phyloP scores from a whole-genome alignment of 1,140 invertebrate genomes.

The Drosophila truncata region DNA sequence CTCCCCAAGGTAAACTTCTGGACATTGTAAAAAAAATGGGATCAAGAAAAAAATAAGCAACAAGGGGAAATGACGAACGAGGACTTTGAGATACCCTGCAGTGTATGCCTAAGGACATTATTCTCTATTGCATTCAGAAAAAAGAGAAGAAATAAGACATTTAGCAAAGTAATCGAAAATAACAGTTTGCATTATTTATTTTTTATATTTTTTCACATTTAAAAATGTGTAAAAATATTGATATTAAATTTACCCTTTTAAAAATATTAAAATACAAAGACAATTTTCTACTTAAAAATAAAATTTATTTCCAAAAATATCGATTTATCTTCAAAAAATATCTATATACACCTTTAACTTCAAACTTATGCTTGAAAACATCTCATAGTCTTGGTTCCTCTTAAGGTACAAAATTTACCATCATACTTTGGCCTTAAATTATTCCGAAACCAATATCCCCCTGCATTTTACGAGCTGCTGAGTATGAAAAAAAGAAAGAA shows the following conservation, averaged over 20 bases:
- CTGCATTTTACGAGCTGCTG: constrained; percentile 2
- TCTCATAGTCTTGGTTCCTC: not conserved
- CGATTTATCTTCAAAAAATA: not conserved
- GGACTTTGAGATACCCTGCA: not conserved
- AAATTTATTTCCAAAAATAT: not conserved
- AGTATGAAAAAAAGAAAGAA: constrained; percentile 12
- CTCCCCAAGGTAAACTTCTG: constrained; percentile 67
- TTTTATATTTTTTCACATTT: too few species aligned
- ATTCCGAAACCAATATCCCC: not conserved
- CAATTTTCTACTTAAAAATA: not conserved
- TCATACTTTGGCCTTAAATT: not conserved
- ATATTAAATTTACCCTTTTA: not conserved
- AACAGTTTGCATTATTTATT: not conserved
- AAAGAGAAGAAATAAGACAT: not conserved
- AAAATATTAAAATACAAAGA: not conserved
- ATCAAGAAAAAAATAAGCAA: constrained; percentile 41
- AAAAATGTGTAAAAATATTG: not conserved
- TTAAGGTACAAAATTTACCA: not conserved
- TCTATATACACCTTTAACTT: not conserved
- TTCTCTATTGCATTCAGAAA: not conserved
- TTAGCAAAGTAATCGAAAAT: not conserved
- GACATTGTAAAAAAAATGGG: constrained; percentile 49
- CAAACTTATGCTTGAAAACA: not conserved
- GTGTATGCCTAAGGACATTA: not conserved
- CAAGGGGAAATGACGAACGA: not conserved